Base-by-base conservation (phyloP, 2,113 vertebrate species). In the Onychostoma macrolepis region DNA sequence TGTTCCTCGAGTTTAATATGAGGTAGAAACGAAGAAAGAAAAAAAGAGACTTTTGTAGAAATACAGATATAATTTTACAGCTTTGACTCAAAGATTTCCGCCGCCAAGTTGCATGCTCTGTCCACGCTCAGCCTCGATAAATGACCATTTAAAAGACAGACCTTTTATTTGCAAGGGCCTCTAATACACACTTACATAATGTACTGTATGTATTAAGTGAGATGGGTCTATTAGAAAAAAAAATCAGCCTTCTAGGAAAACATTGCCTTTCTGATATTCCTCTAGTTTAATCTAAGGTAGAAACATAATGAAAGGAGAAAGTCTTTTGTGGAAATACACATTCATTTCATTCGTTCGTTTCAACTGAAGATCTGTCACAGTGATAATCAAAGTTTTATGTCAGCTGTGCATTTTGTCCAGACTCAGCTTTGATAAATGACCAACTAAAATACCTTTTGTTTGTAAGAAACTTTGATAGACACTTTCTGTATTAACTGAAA, bases 31-130 rank as follows among this genome's bases (percentile, higher is more conserved):
- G 67, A 82, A 79, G n/a, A 21, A 36, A 67, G 3, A 67, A 9
- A 78, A 21, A 13, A 17, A 21, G 17, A 50, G 45, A 48, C 33
- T 69, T 43, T 80, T 71, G n/a, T 61, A 21, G 45, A 83, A 7
- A 36, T 15, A 48, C 48, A 13, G 24, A 79, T 84, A 77, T 15
- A 77, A 81, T 90, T 88, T 77, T 75, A 88, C 56, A 56, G 53
- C 74, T 75, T 87, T 36, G 19, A 36, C 43, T 43, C 41, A 24
- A 36, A 26, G 36, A 15, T 79, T 75, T n/a, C 21, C 26, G 0
- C 63, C 6, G 4, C 72, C 83, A 56, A 30, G 67, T 77, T 8
- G 21, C 6, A 21, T 19, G 17, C 19, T 19, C 4, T 26, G 28
- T 79, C 4, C 19, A 24, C 3, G 28, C 30, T 30, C 15, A 36